Evolutionary conservation across 2,888 invertebrate genomes (phyloP).

Genomic region (Cataglyphis altisquamis): DNA sequence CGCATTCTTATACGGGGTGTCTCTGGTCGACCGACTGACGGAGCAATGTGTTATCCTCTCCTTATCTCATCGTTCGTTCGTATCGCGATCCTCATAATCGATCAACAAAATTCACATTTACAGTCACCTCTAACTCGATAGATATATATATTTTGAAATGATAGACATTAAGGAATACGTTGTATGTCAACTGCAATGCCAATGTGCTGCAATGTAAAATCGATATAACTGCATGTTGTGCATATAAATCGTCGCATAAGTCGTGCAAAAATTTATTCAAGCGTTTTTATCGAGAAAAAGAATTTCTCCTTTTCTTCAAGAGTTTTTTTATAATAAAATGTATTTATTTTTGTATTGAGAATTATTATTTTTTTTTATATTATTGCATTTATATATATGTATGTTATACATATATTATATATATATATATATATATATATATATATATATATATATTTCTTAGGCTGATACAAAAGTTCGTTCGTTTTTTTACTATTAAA

Average conservation of each 20-base stretch:
- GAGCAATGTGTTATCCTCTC: not conserved
- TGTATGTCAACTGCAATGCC: not conserved
- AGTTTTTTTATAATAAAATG: not conserved
- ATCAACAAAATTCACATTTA: conserved; percentile 28
- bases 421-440: too few relatives aligned
- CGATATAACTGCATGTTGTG: conserved; percentile 17
- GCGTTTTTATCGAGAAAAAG: not conserved
- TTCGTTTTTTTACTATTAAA: too few relatives aligned
- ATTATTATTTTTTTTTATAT: not conserved
- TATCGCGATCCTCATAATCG: conserved; percentile 24
- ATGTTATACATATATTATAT: too few relatives aligned
- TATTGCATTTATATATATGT: too few relatives aligned
- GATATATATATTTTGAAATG: conserved; percentile 12
- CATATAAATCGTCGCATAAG: not conserved
- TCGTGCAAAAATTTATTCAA: not conserved
- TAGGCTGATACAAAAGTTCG: too few relatives aligned
- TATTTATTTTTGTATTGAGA: not conserved
- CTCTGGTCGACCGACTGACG: not conserved
- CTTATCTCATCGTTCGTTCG: conserved; percentile 18
- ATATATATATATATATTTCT: not conserved
- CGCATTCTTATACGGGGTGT: conserved; percentile 20
- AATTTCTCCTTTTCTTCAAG: not conserved
- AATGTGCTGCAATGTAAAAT: conserved; percentile 32
- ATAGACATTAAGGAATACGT: conserved; percentile 11
- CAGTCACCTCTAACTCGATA: not conserved